These are phyloP conservation scores for Polymixis flavicincta DNA, from an alignment of 2,888 invertebrate genomes.

Conservation along the genomic window DNA sequence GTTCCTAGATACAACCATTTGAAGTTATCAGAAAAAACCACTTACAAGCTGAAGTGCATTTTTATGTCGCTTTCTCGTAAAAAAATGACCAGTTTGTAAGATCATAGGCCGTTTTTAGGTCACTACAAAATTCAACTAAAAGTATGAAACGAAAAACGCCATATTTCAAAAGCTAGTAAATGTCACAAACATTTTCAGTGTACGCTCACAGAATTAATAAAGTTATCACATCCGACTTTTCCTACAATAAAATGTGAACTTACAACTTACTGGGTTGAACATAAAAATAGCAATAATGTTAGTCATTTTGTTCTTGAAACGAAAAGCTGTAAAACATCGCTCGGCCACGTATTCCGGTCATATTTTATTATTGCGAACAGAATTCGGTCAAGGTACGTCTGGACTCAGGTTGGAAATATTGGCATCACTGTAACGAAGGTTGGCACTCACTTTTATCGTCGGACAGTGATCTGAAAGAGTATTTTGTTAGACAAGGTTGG, in stretches of 20 bases:
- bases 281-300: constrained; percentile 60
- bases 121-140: constrained; percentile 16
- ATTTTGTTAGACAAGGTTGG: constrained; percentile 19
- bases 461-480: constrained; percentile 32
- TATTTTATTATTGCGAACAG: constrained; percentile 64
- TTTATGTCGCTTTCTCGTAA: not conserved
- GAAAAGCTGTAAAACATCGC: constrained; percentile 62
- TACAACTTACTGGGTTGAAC: constrained; percentile 32
- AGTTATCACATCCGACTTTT: constrained; percentile 54
- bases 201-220: constrained; percentile 49
- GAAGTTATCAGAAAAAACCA: not conserved
- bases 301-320: constrained; percentile 58
- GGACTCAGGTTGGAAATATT: constrained; percentile 57
- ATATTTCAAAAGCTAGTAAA: constrained; percentile 53
- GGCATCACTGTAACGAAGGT: constrained; percentile 56
- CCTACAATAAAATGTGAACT: constrained; percentile 51
- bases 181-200: constrained; percentile 48
- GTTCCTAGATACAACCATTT: not conserved
- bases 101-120: constrained; percentile 1
- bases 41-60: not conserved
- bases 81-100: not conserved
- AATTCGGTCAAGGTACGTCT: constrained; percentile 74
- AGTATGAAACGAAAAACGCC: constrained; percentile 28
- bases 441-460: constrained; percentile 44
- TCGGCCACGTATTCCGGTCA: constrained; percentile 73